These are phyloP conservation scores for Echinometra lucunter DNA, from an alignment of 53 echinoderm and acorn worm species.

Conservation along the genomic window DNA sequence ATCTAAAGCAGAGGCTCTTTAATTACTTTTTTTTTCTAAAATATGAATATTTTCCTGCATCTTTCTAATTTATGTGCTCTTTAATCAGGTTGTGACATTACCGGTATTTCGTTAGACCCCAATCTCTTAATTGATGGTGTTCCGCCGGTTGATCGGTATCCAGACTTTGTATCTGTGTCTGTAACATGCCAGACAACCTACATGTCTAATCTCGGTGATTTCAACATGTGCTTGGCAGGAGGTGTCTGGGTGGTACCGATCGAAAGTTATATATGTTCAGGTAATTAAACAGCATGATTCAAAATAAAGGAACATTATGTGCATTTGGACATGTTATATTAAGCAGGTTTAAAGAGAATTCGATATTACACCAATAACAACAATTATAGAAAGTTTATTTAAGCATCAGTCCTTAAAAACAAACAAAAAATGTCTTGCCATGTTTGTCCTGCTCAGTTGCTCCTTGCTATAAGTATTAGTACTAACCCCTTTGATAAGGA, in stretches of 20 bases:
- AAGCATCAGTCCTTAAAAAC: no score
- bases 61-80: neutral
- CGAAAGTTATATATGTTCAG: neutral
- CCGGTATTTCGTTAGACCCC: neutral
- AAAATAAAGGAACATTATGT: neutral
- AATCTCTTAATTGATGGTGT: neutral
- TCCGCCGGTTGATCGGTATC: neutral
- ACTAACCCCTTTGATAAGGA: no score
- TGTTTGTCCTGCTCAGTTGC: no score
- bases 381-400: no score
- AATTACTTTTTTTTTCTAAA: no score
- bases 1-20: no score
- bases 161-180: neutral
- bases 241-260: neutral
- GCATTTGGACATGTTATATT: no score
- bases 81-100: neutral
- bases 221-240: neutral
- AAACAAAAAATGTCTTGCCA: no score
- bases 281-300: neutral
- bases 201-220: neutral
- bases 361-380: no score
- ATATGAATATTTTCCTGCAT: no score
- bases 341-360: no score
- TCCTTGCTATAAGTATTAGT: no score
- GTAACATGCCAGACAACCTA: neutral